These are phyloP conservation scores for Triplophysa tibetana DNA, from an alignment of 2,113 vertebrate genomes.

Conservation along the genomic window DNA sequence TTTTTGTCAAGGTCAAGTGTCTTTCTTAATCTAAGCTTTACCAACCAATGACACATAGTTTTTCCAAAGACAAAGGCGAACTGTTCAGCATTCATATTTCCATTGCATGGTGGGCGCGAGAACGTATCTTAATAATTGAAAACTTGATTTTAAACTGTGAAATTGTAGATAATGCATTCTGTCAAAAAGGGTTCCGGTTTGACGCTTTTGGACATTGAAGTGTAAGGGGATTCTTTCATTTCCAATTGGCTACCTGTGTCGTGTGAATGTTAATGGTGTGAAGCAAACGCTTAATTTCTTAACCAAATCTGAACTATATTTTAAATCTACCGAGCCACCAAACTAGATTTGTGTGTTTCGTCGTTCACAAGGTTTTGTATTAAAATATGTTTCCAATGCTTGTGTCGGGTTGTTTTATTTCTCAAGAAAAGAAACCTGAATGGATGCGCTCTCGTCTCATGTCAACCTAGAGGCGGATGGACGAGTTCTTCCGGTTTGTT, in stretches of 20 bases:
- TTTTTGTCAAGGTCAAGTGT: too few species aligned
- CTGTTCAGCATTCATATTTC: slow-evolving; percentile 16
- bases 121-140: slow-evolving; percentile 15
- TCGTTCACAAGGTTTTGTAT: slow-evolving; percentile 22
- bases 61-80: not conserved
- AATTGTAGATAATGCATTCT: not conserved
- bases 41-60: not conserved
- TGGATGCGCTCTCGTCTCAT: too few species aligned
- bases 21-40: not conserved
- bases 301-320: slow-evolving; percentile 5
- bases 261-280: not conserved
- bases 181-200: not conserved
- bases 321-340: slow-evolving; percentile 14
- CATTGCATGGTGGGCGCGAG: not conserved
- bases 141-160: slow-evolving; percentile 33
- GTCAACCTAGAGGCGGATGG: not conserved
- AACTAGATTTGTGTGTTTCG: slow-evolving; percentile 10
- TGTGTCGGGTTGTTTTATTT: not conserved
- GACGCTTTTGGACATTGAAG: not conserved
- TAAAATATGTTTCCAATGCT: slow-evolving; percentile 34
- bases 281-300: slow-evolving; percentile 28
- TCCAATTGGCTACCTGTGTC: slow-evolving; percentile 2
- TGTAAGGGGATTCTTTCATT: slow-evolving; percentile 4
- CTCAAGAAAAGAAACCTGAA: not conserved
- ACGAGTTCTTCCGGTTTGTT: slow-evolving; percentile 19